Evolutionary conservation across 2,888 invertebrate species (phyloP), one percentile per base, ranked within the genome.

Genomic region (Boloria selene): DNA sequence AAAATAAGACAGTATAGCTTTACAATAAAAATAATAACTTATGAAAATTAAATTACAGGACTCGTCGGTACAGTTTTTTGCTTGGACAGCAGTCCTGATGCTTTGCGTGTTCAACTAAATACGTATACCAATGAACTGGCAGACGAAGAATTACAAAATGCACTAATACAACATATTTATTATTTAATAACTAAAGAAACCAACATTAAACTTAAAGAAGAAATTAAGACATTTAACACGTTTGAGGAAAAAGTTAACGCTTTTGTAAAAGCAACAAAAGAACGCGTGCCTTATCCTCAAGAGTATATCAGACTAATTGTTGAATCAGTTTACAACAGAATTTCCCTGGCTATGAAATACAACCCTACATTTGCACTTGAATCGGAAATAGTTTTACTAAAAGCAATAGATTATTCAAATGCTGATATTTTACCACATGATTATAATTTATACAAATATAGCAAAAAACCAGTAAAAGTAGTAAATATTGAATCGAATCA

Each of bases 371-470:
- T 18, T 55, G 18, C 10, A 13, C 18, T 55, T 4, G 18, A 42
- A 55, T 55, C 55, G 13, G 17, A 55, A 55, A 13, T 55, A 17
- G 18, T 55, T 18, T 17, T 55, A 5, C 13, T 55, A 13, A 55
- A 55, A 55, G 55, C 38, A 17, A 45, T 4, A 2, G 3, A n/a
- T 18, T 10, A 56, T 45, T n/a, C 45, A 22, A 22, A 13, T 4
- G 14, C n/a, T 10, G 18, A 22, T 45, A 18, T 7, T 16, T 14
- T 45, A 56, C 56, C 44, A 22, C 17, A 56, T 7, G 56, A 56
- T 22, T 56, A 56, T 56, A 45, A 55, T 42, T 55, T 55, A 42
- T 13, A 16, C 14, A 18, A 55, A 16, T 55, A 55, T 55, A 42
- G 13, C 17, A 42, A 44, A 17, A 55, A 44, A 55, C 2, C 17